phyloP scores from a whole-genome alignment of 2,888 invertebrate genomes.

The Aphidius colemani region DNA sequence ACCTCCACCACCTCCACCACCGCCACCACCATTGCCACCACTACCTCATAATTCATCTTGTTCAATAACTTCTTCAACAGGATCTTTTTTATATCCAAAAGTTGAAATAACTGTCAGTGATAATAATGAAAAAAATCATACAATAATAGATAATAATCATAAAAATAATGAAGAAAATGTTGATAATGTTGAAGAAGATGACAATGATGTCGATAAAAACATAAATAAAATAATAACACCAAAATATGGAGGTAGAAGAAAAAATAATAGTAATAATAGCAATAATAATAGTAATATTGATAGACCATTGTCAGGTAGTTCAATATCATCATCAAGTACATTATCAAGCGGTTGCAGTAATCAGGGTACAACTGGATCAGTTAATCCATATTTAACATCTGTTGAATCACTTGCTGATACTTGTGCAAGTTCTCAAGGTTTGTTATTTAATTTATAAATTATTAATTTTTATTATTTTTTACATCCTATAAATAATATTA shows the following conservation, averaged over 20 bases:
- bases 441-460: not conserved
- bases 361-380: slow-evolving; percentile 69
- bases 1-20: too few species aligned
- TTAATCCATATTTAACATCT: slow-evolving; percentile 82
- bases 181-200: slow-evolving; percentile 58
- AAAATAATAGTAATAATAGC: slow-evolving; percentile 56
- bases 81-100: not conserved
- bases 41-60: not conserved
- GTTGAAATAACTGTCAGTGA: slow-evolving; percentile 27
- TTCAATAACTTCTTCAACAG: not conserved
- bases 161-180: slow-evolving; percentile 61
- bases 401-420: slow-evolving; percentile 85
- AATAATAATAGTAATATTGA: slow-evolving; percentile 53
- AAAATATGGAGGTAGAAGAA: slow-evolving; percentile 61
- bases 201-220: slow-evolving; percentile 56
- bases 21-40: not conserved
- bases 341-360: slow-evolving; percentile 59
- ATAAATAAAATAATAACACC: too few species aligned
- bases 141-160: slow-evolving; percentile 43
- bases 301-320: slow-evolving; percentile 76
- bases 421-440: slow-evolving; percentile 65
- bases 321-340: slow-evolving; percentile 68
- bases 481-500: not conserved
- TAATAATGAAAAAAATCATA: slow-evolving; percentile 53
- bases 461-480: not conserved